A percentile compares a stretch with the other conserved stretches of the same genome.
Conservation (phyloP, 2,888 invertebrate genomes). For the Heliconius sara region DNA sequence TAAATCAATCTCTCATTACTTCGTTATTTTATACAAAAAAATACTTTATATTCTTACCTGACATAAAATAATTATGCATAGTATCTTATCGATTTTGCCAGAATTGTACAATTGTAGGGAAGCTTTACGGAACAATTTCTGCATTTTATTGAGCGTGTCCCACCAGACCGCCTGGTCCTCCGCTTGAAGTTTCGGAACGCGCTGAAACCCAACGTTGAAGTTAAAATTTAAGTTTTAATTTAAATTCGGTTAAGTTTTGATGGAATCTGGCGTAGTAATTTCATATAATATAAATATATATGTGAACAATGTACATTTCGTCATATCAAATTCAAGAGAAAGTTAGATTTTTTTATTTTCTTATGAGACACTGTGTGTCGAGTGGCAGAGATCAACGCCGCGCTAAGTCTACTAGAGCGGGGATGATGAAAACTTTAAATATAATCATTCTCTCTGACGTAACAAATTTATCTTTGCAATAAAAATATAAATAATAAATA, state of each 20-base stretch:
- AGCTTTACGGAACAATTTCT: constrained; percentile 96
- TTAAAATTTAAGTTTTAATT: constrained; percentile 17
- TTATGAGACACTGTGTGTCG: not conserved
- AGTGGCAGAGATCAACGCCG: not conserved
- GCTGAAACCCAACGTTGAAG: constrained; percentile 72
- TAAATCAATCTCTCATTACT: too few relatives aligned
- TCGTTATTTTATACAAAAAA: too few relatives aligned
- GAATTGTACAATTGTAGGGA: constrained; percentile 92
- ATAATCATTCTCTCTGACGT: too few relatives aligned
- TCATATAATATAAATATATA: not conserved
- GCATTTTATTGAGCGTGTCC: constrained; percentile 98
- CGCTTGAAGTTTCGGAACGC: constrained; percentile 96
- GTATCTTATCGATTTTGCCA: constrained; percentile 94
- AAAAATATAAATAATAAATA: too few relatives aligned
- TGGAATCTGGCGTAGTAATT: not conserved
- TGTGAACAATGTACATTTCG: not conserved
- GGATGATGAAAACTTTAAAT: too few relatives aligned
- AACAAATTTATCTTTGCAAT: too few relatives aligned
- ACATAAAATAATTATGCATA: constrained; percentile 99
- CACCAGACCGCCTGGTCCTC: constrained; percentile 99
- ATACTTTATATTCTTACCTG: constrained; percentile 84
- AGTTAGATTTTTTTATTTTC: too few relatives aligned
- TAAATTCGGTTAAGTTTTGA: constrained; percentile 1
- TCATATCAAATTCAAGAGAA: too few relatives aligned
- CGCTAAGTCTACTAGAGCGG: too few relatives aligned